Conservation (phyloP, 2,797 vertebrate genomes). For the Jordanella pulchra region DNA sequence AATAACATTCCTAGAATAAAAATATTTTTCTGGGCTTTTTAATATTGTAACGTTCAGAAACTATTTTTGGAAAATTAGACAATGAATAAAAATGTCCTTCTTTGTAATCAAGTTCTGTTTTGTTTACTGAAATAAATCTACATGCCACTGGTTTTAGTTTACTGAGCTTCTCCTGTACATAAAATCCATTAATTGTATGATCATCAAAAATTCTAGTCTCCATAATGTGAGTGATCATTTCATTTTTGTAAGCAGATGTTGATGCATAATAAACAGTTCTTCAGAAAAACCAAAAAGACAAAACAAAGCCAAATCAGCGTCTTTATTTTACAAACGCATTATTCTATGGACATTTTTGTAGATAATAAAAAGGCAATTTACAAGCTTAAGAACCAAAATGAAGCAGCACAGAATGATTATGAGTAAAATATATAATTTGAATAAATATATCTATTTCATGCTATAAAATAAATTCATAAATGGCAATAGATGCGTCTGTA, state of each 20-base stretch:
- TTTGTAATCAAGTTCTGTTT: neutral
- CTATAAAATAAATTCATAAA: conserved; percentile 99
- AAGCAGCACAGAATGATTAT: conserved; percentile 95
- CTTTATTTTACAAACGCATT: conserved; percentile 99
- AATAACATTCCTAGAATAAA: too few species aligned
- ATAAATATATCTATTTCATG: conserved; percentile 99
- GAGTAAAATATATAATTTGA: conserved; percentile 99
- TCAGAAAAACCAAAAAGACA: conserved; percentile 50
- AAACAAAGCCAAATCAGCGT: conserved; percentile 91
- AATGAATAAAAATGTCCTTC: neutral
- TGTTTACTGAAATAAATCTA: neutral
- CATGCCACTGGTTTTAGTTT: neutral
- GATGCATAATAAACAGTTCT: neutral
- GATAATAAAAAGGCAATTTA: conserved; percentile 99
- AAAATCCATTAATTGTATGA: neutral
- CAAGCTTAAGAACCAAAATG: conserved; percentile 95
- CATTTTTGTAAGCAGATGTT: neutral
- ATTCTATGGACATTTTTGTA: conserved; percentile 89
- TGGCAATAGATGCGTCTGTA: conserved; percentile 96
- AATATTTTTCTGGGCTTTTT: too few species aligned
- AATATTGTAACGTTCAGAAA: neutral
- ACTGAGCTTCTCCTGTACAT: neutral
- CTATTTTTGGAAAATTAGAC: too few species aligned
- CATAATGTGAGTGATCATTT: neutral
- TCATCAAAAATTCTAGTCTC: neutral